Base-by-base conservation (phyloP, 2,797 vertebrate species). In the Hapalemur alaotrensis region DNA sequence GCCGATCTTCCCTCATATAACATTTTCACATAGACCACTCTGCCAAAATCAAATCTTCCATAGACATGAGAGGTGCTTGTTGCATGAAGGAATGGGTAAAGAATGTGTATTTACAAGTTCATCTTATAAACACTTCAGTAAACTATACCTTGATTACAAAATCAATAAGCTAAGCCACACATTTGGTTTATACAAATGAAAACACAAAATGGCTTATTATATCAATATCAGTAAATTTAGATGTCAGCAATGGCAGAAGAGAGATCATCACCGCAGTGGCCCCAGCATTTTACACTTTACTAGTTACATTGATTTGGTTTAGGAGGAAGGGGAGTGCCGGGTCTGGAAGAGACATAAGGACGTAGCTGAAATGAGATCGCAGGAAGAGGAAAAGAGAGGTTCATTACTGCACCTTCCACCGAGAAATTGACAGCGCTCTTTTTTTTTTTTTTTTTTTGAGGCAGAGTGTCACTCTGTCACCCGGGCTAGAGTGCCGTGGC, bases 171-270 rank as follows among this genome's bases (percentile, higher is more conserved):
- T 97, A 97, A 98, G 97, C 97, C 88, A 96, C 88, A 97, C 95
- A 98, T 98, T 98, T 98, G 95, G 93, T 98, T 98, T 97, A 98
- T 98, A 98, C 97, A 98, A 97, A 97, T 98, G 96, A 97, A 97
- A 97, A 96, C 95, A 97, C 96, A 97, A 96, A 98, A 98, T 98
- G 69, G 95, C 97, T 98, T 96, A 96, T 97, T 95, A 97, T 98
- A 8, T 95, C 97, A 96, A 98, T 95, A 97, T 96, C 95, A 87
- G 95, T 96, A 98, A 82, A 87, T 97, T 98, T 97, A 83, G 86
- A 89, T 97, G 96, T 96, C 93, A 98, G 95, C 72, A 95, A 98
- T 92, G 85, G 94, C 87, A 95, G 96, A 76, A 98, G 94, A 97
- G 94, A 98, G 97, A 96, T 86, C 97, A 80, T 93, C 94, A 35